A percentile compares a stretch with the other conserved stretches of the same genome.
Evolutionary conservation across 2,797 vertebrate genomes (phyloP).

Genomic region (Loriculus beryllinus): DNA sequence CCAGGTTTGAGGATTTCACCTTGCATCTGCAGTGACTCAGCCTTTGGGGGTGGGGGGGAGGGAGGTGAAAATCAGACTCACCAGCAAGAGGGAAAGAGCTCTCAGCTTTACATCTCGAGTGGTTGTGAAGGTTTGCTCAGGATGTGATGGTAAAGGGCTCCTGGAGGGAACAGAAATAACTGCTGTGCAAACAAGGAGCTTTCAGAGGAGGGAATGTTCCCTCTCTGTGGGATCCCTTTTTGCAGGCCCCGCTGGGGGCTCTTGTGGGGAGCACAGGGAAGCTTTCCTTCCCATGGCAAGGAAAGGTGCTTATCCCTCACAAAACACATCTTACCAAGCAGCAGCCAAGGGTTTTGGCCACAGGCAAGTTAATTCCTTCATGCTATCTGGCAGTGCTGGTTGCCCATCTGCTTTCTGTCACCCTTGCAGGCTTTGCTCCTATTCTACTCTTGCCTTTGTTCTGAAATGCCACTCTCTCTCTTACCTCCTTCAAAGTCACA

Average conservation of each 20-base stretch:
- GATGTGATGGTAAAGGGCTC: neutral
- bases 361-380: neutral
- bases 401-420: neutral
- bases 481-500: slow-evolving; percentile 1
- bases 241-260: neutral
- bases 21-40: neutral
- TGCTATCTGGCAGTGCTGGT: neutral
- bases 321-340: neutral
- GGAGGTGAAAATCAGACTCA: neutral
- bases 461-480: neutral
- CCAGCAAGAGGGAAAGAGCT: neutral
- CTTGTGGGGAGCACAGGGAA: rapidly evolving
- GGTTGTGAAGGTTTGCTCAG: neutral
- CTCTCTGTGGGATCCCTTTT: neutral
- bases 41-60: neutral
- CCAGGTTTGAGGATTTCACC: neutral
- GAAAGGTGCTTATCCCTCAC: neutral
- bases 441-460: neutral
- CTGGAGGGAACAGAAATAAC: neutral
- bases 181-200: neutral
- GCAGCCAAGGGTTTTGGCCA: neutral
- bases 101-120: neutral
- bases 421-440: neutral
- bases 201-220: neutral
- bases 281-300: neutral